Evolutionary conservation across 2,888 invertebrate genomes (phyloP), one percentile per base, ranked within the genome.

Genomic region (Drosophila affinis): DNA sequence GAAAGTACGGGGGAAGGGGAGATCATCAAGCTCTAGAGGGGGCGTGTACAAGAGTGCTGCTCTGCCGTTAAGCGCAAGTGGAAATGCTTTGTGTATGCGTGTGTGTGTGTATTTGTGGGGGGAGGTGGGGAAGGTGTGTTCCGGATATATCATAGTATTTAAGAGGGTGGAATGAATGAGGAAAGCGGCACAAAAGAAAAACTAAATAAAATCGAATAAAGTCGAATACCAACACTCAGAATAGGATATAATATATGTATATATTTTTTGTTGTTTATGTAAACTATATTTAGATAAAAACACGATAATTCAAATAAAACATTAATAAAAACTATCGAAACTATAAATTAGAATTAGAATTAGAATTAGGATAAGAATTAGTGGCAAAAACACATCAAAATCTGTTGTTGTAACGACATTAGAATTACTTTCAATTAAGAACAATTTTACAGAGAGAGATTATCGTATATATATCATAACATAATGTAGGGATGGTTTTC

Each of bases 221-320:
- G 62, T 76, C 65, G 70, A 86, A 79, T 86, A 83, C 83, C 83
- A 86, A 86, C 87, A 84, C 83, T 79, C 73, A 83, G 79, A 75
- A 76, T 77, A 76, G 70, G 79, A 81, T 56, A 64, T 56, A 67
- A 65, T 59, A 24, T 24, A 24, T 24, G 24, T 24, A 24, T 24
- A 24, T 57, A 86, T 81, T 78, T 71, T 12, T 34, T 72, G 71
- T 74, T 85, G 60, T 64, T 61, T 65, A 59, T 72, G 58, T 68
- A 78, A 84, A 84, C 87, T 83, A 86, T 84, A 81, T 81, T 75
- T 85, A 72, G 69, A 51, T 64, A 74, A 82, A 76, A 80, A 82
- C 72, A 82, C 72, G 69, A 74, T 80, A 67, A 78, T 69, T 79
- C 49, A 77, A 74, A 59, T 67, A 72, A 81, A 70, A 79, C 72